These are phyloP conservation scores for Erpornis zantholeuca DNA, from an alignment of 2,113 vertebrate species.

Conservation along the genomic window DNA sequence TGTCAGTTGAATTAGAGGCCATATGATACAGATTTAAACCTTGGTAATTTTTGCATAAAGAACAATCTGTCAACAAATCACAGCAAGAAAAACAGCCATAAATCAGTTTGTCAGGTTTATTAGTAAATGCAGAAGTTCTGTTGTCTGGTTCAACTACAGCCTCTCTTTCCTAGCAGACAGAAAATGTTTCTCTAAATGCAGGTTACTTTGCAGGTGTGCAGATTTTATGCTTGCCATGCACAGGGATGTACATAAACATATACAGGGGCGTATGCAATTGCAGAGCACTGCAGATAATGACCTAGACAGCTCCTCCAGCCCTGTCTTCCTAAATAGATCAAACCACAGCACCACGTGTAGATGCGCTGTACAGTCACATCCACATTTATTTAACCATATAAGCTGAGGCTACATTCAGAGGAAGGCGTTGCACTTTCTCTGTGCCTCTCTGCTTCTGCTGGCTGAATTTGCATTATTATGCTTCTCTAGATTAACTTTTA, in stretches of 20 bases:
- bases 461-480: neutral
- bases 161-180: constrained; percentile 37
- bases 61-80: constrained; percentile 77
- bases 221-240: neutral
- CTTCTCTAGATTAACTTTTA: neutral
- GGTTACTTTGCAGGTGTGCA: constrained; percentile 24
- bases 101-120: constrained; percentile 77
- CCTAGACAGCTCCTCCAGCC: neutral
- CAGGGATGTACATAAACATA: neutral
- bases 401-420: neutral
- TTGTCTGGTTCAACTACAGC: constrained; percentile 42
- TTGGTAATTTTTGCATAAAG: constrained; percentile 78
- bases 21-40: constrained; percentile 80
- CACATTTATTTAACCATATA: neutral
- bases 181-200: constrained; percentile 27
- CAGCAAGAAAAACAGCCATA: constrained; percentile 64
- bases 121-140: constrained; percentile 63
- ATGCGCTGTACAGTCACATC: neutral
- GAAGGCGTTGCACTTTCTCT: neutral
- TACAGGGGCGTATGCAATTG: neutral
- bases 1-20: constrained; percentile 75
- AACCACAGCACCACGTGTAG: accelerated
- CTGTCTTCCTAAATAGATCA: neutral
- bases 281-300: neutral
- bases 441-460: neutral